These are phyloP conservation scores for Rhabdomys dilectus DNA, from an alignment of 2,113 vertebrate genomes.

Conservation along the genomic window DNA sequence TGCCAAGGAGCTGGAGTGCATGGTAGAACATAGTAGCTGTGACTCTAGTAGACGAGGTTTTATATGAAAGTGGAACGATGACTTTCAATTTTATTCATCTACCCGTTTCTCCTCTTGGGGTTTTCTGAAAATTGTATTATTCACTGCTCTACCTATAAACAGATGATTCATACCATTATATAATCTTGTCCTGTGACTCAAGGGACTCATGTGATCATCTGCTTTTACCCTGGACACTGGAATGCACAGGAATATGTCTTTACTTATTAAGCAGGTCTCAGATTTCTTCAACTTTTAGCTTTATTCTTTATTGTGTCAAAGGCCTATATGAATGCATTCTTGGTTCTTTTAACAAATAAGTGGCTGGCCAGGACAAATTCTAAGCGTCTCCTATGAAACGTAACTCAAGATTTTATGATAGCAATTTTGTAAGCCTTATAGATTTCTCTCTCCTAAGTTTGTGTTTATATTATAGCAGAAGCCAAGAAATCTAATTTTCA, in stretches of 20 bases:
- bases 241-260: conserved; percentile 13
- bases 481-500: background rate
- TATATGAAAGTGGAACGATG: background rate
- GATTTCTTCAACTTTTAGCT: conserved; percentile 20
- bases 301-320: conserved; percentile 3
- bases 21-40: background rate
- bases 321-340: background rate
- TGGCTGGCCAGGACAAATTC: conserved; percentile 7
- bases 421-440: background rate
- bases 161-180: conserved; percentile 38
- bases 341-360: background rate
- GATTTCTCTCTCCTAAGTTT: conserved; percentile 11
- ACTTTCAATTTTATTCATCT: conserved; percentile 10
- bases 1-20: background rate
- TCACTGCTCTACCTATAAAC: conserved; percentile 41
- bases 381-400: conserved; percentile 21
- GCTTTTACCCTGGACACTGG: conserved; percentile 14
- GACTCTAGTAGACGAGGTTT: conserved; percentile 7
- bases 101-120: background rate
- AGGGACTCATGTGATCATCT: conserved; percentile 21
- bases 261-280: background rate
- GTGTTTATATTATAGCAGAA: conserved; percentile 43
- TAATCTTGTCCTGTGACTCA: conserved; percentile 55
- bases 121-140: background rate
- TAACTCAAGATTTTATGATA: conserved; percentile 4